Conservation (phyloP, 2,888 invertebrate species). For the Eupithecia abbreviata region DNA sequence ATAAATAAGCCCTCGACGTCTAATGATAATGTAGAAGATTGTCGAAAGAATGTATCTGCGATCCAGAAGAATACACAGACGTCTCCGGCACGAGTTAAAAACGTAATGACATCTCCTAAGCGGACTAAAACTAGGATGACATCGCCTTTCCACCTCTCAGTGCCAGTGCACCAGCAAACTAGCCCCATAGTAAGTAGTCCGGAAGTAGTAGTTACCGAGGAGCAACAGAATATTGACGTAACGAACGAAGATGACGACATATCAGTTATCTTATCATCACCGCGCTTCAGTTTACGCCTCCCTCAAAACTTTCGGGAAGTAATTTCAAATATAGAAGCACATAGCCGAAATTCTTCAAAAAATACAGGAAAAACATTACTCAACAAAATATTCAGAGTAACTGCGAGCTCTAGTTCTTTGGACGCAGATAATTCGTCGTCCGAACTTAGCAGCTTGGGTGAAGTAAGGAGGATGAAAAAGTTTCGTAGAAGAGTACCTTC, state of each 20-base stretch:
- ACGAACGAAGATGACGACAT: slow-evolving; percentile 63
- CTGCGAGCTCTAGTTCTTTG: slow-evolving; percentile 66
- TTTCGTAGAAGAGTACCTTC: slow-evolving; percentile 54
- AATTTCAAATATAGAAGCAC: slow-evolving; percentile 61
- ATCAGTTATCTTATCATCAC: slow-evolving; percentile 75
- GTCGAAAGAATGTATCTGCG: slow-evolving; percentile 57
- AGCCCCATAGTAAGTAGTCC: slow-evolving; percentile 57
- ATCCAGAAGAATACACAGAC: slow-evolving; percentile 78
- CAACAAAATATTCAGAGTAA: slow-evolving; percentile 45
- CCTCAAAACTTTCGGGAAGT: slow-evolving; percentile 70
- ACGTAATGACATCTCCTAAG: slow-evolving; percentile 78
- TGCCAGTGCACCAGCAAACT: slow-evolving; percentile 67
- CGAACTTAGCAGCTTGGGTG: slow-evolving; percentile 77
- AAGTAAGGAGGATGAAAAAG: slow-evolving; percentile 62
- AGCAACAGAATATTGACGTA: slow-evolving; percentile 53
- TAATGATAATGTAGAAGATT: slow-evolving; percentile 47
- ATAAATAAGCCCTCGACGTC: slow-evolving; percentile 72
- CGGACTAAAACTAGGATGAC: slow-evolving; percentile 74
- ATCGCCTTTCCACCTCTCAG: slow-evolving; percentile 64
- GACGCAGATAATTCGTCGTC: slow-evolving; percentile 73
- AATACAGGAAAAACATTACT: slow-evolving; percentile 33
- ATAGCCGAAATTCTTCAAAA: slow-evolving; percentile 45
- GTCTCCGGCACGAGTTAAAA: slow-evolving; percentile 73
- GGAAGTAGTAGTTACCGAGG: slow-evolving; percentile 51
- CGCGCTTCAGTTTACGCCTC: slow-evolving; percentile 72